Base-by-base conservation (phyloP, 2,797 vertebrate species). In the Phaenicophaeus curvirostris region DNA sequence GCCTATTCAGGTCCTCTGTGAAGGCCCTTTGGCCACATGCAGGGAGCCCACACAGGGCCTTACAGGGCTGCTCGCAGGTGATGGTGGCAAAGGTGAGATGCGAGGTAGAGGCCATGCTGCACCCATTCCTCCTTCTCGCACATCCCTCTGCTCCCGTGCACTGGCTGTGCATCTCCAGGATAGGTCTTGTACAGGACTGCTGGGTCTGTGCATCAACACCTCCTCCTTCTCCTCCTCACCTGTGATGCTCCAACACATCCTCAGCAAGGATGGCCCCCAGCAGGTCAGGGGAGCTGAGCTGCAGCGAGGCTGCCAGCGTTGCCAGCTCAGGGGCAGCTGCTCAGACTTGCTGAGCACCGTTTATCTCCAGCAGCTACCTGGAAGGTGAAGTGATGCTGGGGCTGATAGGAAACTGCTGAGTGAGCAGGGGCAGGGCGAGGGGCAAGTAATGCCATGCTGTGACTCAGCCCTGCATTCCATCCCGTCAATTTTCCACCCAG, bases 101-200 rank as follows among this genome's bases (percentile, higher is more conserved):
- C 1, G 7, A 63, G 48, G 41, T 8, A 6, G 68, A 84, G 44
- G 24, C 59, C 33, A 33, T 4, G 1, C 42, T 0, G 1, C 37
- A 74, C 23, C 54, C 2, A 0, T 30, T 62, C 44, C 39, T 85
- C 35, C 51, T 59, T 16, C 53, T 61, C 4, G 2, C 31, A 33
- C 4, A 5, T 2, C 9, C 2, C 37, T 33, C 39, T 1, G 2
- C 50, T 62, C 51, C 62, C 0, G 0, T 6, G 42, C 27, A 10
- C 42, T 3, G 13, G 13, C 73, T 61, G n/a, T 1, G 0, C 4
- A 0, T 33, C 58, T 39, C 31, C 11, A 6, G 71, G 48, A 11
- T 23, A 58, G 57, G 27, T 41, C 48, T 62, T 19, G 66, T 14
- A 31, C 9, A 25, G 33, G 15, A 18, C n/a, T 3, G 7, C n/a